Conservation (phyloP, 2,888 invertebrate genomes). For the Leptopilina syphax region DNA sequence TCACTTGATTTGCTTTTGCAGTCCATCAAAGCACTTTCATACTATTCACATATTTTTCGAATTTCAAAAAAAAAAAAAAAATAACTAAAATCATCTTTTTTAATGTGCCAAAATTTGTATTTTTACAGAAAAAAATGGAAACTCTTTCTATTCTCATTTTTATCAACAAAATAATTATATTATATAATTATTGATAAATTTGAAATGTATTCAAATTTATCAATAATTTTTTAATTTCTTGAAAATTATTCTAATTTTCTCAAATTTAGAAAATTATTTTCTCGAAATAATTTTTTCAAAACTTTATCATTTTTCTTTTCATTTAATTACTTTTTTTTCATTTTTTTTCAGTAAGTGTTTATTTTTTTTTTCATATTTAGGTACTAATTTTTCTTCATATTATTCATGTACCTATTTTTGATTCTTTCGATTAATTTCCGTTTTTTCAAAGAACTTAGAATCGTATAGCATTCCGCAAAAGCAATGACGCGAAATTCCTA, state of each 20-base stretch:
- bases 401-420: too few species aligned
- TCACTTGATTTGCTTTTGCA: conserved; percentile 29
- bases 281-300: not conserved
- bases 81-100: not conserved
- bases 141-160: not conserved
- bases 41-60: not conserved
- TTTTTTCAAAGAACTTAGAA: not conserved
- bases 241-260: too few species aligned
- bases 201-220: too few species aligned
- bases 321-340: not conserved
- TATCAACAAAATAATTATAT: too few species aligned
- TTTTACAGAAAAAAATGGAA: too few species aligned
- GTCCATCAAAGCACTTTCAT: conserved; percentile 11
- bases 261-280: not conserved
- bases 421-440: not conserved
- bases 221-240: too few species aligned
- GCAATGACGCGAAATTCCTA: conserved; percentile 28
- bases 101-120: conserved; percentile 24
- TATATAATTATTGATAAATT: too few species aligned
- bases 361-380: not conserved
- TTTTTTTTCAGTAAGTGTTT: not conserved
- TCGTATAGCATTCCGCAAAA: conserved; percentile 28
- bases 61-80: not conserved
- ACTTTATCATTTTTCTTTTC: not conserved
- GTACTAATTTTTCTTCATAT: too few species aligned